phyloP scores from a whole-genome alignment of 2,113 vertebrate genomes.

The Ivindomyrus marchei region DNA sequence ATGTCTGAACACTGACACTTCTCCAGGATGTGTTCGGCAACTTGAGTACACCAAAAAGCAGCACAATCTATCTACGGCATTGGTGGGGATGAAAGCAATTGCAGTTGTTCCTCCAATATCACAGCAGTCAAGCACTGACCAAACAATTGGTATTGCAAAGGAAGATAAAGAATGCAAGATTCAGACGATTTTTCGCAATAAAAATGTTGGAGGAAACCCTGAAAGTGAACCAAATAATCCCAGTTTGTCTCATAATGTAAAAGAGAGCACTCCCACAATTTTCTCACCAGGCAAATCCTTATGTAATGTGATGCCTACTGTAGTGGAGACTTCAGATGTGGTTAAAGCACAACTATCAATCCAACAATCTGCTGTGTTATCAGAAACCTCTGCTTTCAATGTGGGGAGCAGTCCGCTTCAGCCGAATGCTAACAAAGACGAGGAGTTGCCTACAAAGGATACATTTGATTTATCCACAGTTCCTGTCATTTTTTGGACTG shows the following conservation, averaged over 20 bases:
- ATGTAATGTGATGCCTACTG: neutral
- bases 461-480: conserved; percentile 19
- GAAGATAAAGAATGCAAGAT: conserved; percentile 20
- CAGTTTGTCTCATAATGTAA: neutral
- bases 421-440: neutral
- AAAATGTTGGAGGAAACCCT: neutral
- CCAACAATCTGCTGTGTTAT: neutral
- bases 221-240: neutral
- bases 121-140: conserved; percentile 13
- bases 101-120: conserved; percentile 39
- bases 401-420: neutral
- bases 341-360: neutral
- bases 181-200: neutral
- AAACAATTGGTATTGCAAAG: neutral
- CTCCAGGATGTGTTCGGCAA: neutral
- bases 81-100: conserved; percentile 24
- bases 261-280: too few species aligned
- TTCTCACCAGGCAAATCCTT: neutral
- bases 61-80: neutral
- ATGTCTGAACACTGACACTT: neutral
- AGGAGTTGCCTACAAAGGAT: neutral
- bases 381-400: neutral
- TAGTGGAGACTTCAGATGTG: neutral
- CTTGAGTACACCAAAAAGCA: neutral
- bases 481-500: conserved; percentile 17